Conservation (phyloP, 1,140 invertebrate genomes). For the Drosophila busckii region DNA sequence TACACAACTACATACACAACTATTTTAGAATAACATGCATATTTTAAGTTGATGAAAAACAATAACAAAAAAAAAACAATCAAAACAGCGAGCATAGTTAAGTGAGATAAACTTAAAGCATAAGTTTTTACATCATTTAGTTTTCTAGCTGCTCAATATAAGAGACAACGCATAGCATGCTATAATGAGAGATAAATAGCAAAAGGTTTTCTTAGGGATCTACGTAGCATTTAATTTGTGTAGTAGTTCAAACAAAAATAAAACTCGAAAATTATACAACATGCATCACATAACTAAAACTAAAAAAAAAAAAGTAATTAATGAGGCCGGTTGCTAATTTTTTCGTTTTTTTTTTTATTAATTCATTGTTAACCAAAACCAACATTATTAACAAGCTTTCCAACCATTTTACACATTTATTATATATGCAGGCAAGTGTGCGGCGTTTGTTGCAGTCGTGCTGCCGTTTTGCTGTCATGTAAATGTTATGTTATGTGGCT, state of each 20-base stretch:
- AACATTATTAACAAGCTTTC: conserved; percentile 68
- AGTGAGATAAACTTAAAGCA: neutral
- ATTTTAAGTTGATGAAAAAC: conserved; percentile 58
- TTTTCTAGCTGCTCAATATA: conserved; percentile 9
- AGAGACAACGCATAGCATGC: neutral
- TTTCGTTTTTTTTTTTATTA: neutral
- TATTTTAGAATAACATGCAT: conserved; percentile 50
- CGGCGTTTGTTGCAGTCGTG: conserved; percentile 65
- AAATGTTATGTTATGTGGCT: conserved; percentile 43
- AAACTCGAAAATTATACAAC: conserved; percentile 22
- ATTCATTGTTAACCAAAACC: conserved; percentile 30
- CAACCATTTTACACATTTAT: conserved; percentile 66
- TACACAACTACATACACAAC: conserved; percentile 35
- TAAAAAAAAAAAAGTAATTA: too few species aligned
- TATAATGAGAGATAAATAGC: neutral
- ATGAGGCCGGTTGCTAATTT: neutral
- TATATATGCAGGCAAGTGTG: conserved; percentile 72
- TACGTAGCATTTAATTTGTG: conserved; percentile 36
- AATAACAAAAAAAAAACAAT: conserved; percentile 36
- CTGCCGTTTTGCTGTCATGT: conserved; percentile 26
- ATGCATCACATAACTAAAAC: conserved; percentile 7
- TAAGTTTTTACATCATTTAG: neutral
- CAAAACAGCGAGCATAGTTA: conserved; percentile 18
- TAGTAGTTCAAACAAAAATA: conserved; percentile 39
- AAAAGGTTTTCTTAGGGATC: conserved; percentile 14